Evolutionary conservation across 53 echinoderm and acorn worm genomes (phyloP).

Genomic region (Actinopyga echinites): DNA sequence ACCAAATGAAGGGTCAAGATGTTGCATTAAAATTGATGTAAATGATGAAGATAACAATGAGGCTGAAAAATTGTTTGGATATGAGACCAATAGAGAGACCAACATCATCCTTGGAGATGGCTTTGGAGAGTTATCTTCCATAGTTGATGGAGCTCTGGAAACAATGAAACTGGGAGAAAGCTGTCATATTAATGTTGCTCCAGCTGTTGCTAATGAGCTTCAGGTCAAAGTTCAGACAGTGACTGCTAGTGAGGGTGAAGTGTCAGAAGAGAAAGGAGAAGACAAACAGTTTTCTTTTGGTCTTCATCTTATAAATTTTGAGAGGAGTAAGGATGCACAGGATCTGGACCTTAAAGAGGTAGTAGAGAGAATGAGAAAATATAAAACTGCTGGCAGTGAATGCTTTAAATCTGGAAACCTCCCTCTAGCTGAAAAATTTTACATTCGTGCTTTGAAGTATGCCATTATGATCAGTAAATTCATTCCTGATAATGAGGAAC

Average conservation of each 20-base stretch:
- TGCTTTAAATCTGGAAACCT: conserved; percentile 70
- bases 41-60: not conserved
- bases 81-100: conserved; percentile 48
- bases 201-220: conserved; percentile 14
- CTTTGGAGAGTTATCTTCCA: conserved; percentile 59
- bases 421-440: conserved; percentile 69
- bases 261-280: not conserved
- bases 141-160: conserved; percentile 65
- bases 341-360: conserved; percentile 65
- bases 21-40: conserved; percentile 48
- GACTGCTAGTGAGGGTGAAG: not conserved
- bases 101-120: conserved; percentile 66
- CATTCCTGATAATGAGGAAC: conserved; percentile 17
- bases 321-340: conserved; percentile 66
- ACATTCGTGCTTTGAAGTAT: conserved; percentile 70
- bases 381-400: conserved; percentile 70
- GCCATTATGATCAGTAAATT: conserved; percentile 51
- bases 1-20: conserved; percentile 85
- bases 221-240: conserved; percentile 18
- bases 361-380: conserved; percentile 49
- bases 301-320: conserved; percentile 49
- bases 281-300: not conserved
- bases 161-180: conserved; percentile 66
- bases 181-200: conserved; percentile 11
- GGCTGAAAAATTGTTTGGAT: conserved; percentile 54